These are phyloP conservation scores for Papilio aristodemus DNA, from an alignment of 1,140 invertebrate species.

Conservation along the genomic window DNA sequence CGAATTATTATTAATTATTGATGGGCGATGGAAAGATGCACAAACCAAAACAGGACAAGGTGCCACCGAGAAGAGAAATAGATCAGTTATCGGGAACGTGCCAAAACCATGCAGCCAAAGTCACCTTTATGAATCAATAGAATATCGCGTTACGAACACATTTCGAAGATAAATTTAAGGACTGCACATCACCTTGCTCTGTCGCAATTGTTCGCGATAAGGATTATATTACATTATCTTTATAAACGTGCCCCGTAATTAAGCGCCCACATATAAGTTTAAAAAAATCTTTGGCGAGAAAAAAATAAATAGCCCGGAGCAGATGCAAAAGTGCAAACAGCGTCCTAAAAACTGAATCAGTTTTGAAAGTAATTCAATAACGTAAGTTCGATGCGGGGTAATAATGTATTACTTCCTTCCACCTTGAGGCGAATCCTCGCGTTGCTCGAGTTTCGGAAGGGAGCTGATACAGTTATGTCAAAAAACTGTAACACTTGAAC, in stretches of 20 bases:
- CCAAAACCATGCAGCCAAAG: constrained; percentile 64
- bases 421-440: constrained; percentile 62
- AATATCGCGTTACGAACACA: constrained; percentile 55
- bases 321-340: constrained; percentile 73
- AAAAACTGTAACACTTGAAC: constrained; percentile 75
- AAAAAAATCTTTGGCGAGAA: constrained; percentile 53
- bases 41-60: constrained; percentile 48
- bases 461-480: constrained; percentile 74
- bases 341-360: constrained; percentile 63
- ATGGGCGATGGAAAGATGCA: constrained; percentile 32
- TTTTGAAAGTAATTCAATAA: constrained; percentile 79
- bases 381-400: constrained; percentile 71
- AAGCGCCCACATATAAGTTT: constrained; percentile 72
- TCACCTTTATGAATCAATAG: constrained; percentile 47
- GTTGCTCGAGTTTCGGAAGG: constrained; percentile 49
- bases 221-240: constrained; percentile 79
- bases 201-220: constrained; percentile 66
- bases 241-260: constrained; percentile 73
- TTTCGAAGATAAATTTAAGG: constrained; percentile 48
- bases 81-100: constrained; percentile 63
- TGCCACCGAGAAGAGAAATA: constrained; percentile 44
- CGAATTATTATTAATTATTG: constrained; percentile 44
- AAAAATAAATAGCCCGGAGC: constrained; percentile 61
- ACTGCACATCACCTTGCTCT: constrained; percentile 63
- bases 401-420: constrained; percentile 79